Conservation (phyloP, 2,797 vertebrate genomes). For the Lepus townsendii region DNA sequence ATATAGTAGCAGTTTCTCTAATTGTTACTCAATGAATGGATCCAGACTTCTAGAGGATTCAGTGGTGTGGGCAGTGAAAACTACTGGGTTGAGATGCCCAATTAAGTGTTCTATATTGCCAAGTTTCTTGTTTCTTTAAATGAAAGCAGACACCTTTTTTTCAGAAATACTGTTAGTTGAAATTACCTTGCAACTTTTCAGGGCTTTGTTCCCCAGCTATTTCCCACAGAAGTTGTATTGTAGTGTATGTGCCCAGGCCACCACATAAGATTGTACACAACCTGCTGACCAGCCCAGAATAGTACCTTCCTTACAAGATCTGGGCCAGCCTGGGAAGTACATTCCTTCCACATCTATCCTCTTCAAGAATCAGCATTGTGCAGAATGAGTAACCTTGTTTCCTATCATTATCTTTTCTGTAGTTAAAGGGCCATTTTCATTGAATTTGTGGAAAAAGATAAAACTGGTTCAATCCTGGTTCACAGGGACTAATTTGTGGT, state of each 20-base stretch:
- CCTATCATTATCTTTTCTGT: neutral
- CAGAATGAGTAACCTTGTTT: neutral
- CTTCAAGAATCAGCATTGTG: conserved; percentile 1
- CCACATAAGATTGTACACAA: neutral
- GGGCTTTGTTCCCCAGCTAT: neutral
- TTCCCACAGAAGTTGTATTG: neutral
- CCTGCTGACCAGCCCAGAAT: neutral
- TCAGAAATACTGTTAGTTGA: neutral
- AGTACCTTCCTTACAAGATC: neutral
- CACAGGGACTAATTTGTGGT: neutral
- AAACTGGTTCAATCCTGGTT: neutral
- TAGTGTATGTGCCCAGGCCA: neutral
- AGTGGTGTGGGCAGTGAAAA: neutral
- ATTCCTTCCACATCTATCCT: neutral
- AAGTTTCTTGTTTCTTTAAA: neutral
- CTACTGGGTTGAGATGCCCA: neutral
- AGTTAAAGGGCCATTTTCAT: neutral
- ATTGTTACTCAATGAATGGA: neutral
- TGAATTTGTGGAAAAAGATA: conserved; percentile 8
- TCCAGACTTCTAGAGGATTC: neutral
- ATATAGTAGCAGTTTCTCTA: neutral
- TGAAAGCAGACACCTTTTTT: neutral
- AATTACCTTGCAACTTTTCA: neutral
- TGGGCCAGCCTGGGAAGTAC: neutral
- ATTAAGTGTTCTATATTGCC: neutral